Conservation (phyloP, 2,113 vertebrate genomes). For the Corythornis madagascariensis region DNA sequence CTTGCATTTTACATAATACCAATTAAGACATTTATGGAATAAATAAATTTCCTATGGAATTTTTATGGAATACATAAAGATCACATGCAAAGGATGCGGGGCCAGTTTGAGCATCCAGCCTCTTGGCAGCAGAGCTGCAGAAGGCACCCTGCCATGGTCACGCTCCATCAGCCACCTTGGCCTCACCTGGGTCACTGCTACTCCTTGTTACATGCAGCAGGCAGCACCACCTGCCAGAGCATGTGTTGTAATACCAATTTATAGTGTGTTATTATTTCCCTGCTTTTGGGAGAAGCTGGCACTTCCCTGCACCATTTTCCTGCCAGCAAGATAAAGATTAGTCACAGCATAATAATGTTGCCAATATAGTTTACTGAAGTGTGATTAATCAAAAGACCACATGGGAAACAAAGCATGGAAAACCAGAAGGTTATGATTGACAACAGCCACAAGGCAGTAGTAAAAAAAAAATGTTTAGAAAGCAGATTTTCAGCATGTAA, state of each 20-base stretch:
- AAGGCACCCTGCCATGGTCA: background rate
- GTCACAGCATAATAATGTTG: background rate
- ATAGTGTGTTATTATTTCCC: background rate
- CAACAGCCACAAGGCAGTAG: conserved; percentile 16
- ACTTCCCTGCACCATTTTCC: background rate
- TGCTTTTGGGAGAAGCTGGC: background rate
- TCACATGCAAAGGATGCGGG: background rate
- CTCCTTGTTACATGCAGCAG: background rate
- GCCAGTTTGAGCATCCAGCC: background rate
- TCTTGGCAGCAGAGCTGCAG: background rate
- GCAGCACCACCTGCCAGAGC: background rate
- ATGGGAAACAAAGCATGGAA: conserved; percentile 15
- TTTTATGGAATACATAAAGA: too few species aligned
- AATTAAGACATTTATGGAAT: background rate
- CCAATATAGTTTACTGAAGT: background rate
- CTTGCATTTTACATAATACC: background rate
- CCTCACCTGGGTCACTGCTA: background rate
- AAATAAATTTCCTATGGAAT: too few species aligned
- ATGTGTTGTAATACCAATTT: background rate
- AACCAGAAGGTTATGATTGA: conserved; percentile 32
- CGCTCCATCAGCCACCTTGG: background rate
- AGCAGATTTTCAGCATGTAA: background rate
- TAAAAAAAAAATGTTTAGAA: conserved; percentile 5
- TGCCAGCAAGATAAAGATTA: conserved; percentile 6
- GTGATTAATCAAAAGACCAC: background rate